A percentile compares a stretch with the other conserved stretches of the same genome.
Evolutionary conservation across 2,113 vertebrate species (phyloP).

Genomic region (Bothrops jararaca): DNA sequence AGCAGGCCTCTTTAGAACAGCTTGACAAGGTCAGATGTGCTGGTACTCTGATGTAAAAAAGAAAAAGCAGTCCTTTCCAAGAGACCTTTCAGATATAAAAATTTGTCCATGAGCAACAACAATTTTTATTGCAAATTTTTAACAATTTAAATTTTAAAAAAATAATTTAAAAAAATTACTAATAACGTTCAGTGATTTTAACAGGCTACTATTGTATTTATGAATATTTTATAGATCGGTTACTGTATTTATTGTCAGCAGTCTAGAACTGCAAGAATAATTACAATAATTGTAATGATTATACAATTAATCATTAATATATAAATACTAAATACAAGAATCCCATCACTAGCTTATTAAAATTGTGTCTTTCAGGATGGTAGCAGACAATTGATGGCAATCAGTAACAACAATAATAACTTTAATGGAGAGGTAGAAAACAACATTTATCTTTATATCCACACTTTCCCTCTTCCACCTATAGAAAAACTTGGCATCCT

Average conservation of each 20-base stretch:
- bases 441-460: background rate
- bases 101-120: background rate
- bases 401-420: background rate
- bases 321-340: background rate
- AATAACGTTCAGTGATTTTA: background rate
- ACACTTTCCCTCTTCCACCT: background rate
- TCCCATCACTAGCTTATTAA: background rate
- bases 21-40: background rate
- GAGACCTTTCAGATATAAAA: background rate
- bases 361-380: background rate
- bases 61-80: background rate
- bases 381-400: background rate
- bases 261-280: background rate
- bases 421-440: background rate
- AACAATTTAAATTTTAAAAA: too few relatives aligned
- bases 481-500: background rate
- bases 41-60: background rate
- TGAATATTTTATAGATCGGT: background rate
- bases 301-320: background rate
- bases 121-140: background rate
- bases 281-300: background rate
- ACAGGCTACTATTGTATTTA: background rate
- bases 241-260: background rate
- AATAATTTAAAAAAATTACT: background rate
- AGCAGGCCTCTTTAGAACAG: background rate